Conservation (phyloP, 2,797 vertebrate species). For the Melanotaenia nigrans region DNA sequence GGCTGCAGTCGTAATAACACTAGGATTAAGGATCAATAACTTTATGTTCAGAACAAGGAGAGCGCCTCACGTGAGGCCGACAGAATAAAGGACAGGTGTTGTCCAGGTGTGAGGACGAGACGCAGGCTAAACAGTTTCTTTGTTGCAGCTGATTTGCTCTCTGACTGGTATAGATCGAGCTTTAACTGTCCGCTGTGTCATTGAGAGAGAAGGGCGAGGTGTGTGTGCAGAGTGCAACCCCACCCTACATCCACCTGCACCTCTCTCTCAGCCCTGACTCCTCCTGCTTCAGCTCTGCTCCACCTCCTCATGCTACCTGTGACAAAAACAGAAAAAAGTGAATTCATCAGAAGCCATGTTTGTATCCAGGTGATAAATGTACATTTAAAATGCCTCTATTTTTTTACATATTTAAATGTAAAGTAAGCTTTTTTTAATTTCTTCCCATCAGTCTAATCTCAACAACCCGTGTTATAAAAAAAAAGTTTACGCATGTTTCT, state of each 20-base stretch:
- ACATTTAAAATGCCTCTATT: too few species aligned
- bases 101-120: conserved; percentile 34
- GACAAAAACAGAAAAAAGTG: background rate
- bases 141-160: conserved; percentile 19
- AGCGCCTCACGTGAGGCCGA: conserved; percentile 32
- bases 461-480: too few species aligned
- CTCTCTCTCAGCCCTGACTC: conserved; percentile 39
- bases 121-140: conserved; percentile 33
- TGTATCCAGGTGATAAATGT: too few species aligned
- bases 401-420: too few species aligned
- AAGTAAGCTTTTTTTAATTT: too few species aligned
- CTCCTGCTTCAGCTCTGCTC: conserved; percentile 15
- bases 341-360: too few species aligned
- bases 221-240: conserved; percentile 30
- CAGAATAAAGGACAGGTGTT: conserved; percentile 14
- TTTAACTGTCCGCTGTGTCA: conserved; percentile 15
- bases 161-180: conserved; percentile 1
- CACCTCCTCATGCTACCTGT: conserved; percentile 29
- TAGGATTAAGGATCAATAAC: conserved; percentile 50
- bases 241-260: conserved; percentile 39
- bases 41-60: conserved; percentile 19
- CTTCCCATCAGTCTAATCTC: too few species aligned
- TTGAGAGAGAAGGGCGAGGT: conserved; percentile 60
- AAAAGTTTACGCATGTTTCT: too few species aligned
- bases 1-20: conserved; percentile 60